Conservation (phyloP, 2,113 vertebrate genomes). For the Passerina amoena region DNA sequence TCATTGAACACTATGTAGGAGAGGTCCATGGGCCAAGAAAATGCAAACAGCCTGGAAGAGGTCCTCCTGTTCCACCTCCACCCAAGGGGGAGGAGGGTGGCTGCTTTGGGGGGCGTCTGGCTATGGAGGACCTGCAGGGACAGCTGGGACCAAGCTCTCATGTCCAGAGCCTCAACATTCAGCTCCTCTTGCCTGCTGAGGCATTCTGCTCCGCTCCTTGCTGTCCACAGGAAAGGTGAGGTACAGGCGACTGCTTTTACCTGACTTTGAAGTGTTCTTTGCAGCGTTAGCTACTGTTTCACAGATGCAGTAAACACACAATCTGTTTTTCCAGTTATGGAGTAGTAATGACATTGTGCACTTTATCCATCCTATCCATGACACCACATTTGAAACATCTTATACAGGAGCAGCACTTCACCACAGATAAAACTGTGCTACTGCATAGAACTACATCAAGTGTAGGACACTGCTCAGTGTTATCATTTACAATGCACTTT, state of each 20-base stretch:
- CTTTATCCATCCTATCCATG: neutral
- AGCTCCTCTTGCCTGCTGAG: neutral
- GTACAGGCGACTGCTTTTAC: neutral
- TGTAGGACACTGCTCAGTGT: neutral
- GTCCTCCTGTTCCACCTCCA: neutral
- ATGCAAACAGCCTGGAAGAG: neutral
- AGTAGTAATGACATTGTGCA: neutral
- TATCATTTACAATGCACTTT: neutral
- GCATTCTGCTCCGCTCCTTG: accelerated
- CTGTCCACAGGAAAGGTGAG: neutral
- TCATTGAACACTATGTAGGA: neutral
- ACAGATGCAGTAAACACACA: neutral
- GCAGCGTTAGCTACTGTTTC: neutral
- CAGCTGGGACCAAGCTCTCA: neutral
- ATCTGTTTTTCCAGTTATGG: neutral
- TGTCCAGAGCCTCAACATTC: accelerated
- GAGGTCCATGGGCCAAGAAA: neutral
- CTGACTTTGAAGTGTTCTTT: neutral
- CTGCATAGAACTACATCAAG: neutral
- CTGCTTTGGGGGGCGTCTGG: neutral
- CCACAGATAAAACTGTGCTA: neutral
- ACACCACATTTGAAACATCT: neutral
- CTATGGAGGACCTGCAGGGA: neutral
- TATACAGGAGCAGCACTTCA: neutral
- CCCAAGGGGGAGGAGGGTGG: accelerated